Base-by-base conservation (phyloP, 2,797 vertebrate species). In the Hephaestus fuliginosus region DNA sequence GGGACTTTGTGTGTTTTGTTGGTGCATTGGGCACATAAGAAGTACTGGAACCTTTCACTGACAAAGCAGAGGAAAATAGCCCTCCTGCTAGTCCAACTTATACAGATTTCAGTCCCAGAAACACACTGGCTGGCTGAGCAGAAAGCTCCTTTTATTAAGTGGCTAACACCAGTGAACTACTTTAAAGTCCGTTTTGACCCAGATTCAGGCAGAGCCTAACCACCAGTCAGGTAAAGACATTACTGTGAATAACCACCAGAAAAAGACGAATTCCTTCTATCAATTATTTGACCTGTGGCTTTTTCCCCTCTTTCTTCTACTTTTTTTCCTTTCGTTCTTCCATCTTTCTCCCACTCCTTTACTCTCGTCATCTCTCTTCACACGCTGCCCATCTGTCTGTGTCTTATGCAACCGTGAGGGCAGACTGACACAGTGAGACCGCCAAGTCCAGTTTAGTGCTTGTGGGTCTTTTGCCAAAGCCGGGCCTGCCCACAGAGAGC, bases 221-320 rank as follows among this genome's bases (percentile, higher is more conserved):
- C 62, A 44, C 36, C 36, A 57, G 76, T 87, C 86, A 87, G 87
- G 90, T 90, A 85, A 86, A 90, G 74, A 73, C 80, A 87, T 88
- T 85, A 88, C 57, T 55, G 52, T 41, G 73, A 75, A 83, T 41
- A 77, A 61, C 65, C 56, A 78, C 57, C 43, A 74, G 43, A 70
- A 72, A 62, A 44, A 80, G 58, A 28, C 63, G 64, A 71, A 87
- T 83, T 85, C 69, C 52, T 78, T 74, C 61, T 41, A 72, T 80
- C 70, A 66, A 8, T 62, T 61, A 52, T 53, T 79, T 11, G 2
- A 80, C 67, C 53, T 11, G 33, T 11, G 69, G 28, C 25, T 44
- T 74, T 60, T 66, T 52, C 48, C 55, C 48, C 51, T 61, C 57
- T 46, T 62, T 72, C 46, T 69, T 60, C 18, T 7, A 22, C 13